phyloP scores from a whole-genome alignment of 2,797 vertebrate species.

The Silurus aristotelis region DNA sequence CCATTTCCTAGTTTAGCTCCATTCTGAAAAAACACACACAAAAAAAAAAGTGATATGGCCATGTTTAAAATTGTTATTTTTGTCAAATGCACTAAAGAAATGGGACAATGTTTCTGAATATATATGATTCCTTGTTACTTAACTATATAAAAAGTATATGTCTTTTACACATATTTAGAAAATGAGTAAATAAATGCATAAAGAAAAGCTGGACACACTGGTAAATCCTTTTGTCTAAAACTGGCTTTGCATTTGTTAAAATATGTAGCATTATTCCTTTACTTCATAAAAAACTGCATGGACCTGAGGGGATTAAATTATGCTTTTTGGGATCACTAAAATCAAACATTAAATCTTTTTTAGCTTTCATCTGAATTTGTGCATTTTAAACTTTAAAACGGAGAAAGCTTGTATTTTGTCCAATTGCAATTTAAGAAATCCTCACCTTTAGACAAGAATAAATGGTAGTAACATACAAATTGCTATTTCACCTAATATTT shows the following conservation, averaged over 20 bases:
- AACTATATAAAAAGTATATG: conserved; percentile 20
- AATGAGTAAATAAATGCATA: conserved; percentile 70
- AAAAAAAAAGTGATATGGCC: conserved; percentile 35
- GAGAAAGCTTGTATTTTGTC: not conserved
- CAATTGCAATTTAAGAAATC: not conserved
- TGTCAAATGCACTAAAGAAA: conserved; percentile 69
- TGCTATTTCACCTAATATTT: no score
- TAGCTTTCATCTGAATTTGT: not conserved
- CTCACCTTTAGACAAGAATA: not conserved
- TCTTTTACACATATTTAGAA: conserved; percentile 60
- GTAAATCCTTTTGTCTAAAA: conserved; percentile 61
- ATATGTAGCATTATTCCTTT: conserved; percentile 55
- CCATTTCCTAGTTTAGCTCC: conserved; percentile 8
- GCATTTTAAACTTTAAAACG: not conserved
- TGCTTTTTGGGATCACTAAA: conserved; percentile 73
- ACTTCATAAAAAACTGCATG: conserved; percentile 22
- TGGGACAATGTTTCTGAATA: conserved; percentile 61
- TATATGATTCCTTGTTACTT: no score
- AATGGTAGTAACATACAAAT: not conserved
- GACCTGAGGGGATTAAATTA: conserved; percentile 15
- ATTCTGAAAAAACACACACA: conserved; percentile 12
- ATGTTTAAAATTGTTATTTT: conserved; percentile 66
- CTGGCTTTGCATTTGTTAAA: conserved; percentile 59
- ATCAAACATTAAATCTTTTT: not conserved
- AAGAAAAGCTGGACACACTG: conserved; percentile 62